Base-by-base conservation (phyloP, 2,113 vertebrate species). In the Protobothrops mucrosquamatus region DNA sequence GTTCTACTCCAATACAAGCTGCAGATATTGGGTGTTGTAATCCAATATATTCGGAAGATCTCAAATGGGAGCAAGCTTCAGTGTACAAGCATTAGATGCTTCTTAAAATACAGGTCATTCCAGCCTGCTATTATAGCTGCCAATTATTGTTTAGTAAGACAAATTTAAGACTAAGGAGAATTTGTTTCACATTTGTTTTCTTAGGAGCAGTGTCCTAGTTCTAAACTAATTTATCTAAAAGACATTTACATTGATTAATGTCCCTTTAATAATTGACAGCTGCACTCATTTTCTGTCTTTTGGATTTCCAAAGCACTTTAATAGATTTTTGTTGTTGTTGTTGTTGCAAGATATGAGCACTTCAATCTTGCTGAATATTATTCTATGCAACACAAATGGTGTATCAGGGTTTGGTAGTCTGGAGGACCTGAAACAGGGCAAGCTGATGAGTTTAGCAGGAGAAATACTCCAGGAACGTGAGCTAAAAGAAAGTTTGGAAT, bases 181-280 rank as follows among this genome's bases (percentile, higher is more conserved):
- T 54, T 74, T 39, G 34, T 18, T 64, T 24, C 55, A 51, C n/a
- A 15, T 92, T 88, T 88, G 87, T 92, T 92, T 92, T 92, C 59
- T 88, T 57, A 55, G n/a, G 59, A 92, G 59, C 59, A 39, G 7
- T 92, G 59, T 34, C 48, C 86, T 55, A 54, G 23, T 43, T 88
- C 51, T 74, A 88, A 59, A 88, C n/a, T 55, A 92, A 92, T 92
- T 92, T 92, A 88, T 88, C 91, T 88, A 74, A 55, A 88, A 69
- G 48, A 64, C 85, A 92, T 87, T 88, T 69, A 92, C 61, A 92
- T 69, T 55, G 91, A 88, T 89, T 55, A 88, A 92, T 89, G 51
- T 24, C 59, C n/a, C 87, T 88, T 87, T 88, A 92, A 69, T 74
- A 92, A 92, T 92, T 92, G 86, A 92, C 91, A 88, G 34, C n/a